A percentile compares a stretch with the other conserved stretches of the same genome.
These are phyloP conservation scores for Tetragnatha versicolor DNA, from an alignment of 1,140 invertebrate species.

Conservation along the genomic window DNA sequence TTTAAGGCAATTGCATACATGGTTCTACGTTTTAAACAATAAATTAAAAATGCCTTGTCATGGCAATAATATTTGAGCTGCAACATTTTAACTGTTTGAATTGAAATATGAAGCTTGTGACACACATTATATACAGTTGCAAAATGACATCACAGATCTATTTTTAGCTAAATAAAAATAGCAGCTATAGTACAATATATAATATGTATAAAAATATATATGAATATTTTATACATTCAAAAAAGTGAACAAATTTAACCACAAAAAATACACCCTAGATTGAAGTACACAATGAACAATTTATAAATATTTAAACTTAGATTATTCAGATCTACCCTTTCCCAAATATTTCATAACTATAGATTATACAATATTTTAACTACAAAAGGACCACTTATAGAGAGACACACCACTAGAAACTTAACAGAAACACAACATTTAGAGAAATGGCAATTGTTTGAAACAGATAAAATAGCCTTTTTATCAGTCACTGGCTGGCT, in stretches of 20 bases:
- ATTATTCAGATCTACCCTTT: not conserved
- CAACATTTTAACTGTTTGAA: no score
- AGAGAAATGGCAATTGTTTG: not conserved
- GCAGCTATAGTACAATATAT: slow-evolving; percentile 10
- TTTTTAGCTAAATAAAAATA: slow-evolving; percentile 21
- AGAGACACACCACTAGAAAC: not conserved
- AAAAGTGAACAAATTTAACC: not conserved
- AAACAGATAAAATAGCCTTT: not conserved
- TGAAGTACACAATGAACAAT: not conserved
- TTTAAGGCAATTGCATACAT: no score
- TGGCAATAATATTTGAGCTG: no score
- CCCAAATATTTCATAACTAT: not conserved
- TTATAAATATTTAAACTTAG: not conserved
- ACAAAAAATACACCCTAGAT: not conserved
- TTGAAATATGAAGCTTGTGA: no score
- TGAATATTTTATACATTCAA: not conserved
- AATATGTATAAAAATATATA: not conserved
- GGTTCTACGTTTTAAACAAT: no score
- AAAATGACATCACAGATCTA: slow-evolving; percentile 19
- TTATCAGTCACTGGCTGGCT: no score
- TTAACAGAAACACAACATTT: not conserved
- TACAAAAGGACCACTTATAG: no score
- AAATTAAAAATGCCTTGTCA: no score
- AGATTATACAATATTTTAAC: not conserved
- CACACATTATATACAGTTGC: not conserved